Evolutionary conservation across 2,113 vertebrate species (phyloP), one percentile per base, ranked within the genome.

Genomic region (Aplodontia rufa): DNA sequence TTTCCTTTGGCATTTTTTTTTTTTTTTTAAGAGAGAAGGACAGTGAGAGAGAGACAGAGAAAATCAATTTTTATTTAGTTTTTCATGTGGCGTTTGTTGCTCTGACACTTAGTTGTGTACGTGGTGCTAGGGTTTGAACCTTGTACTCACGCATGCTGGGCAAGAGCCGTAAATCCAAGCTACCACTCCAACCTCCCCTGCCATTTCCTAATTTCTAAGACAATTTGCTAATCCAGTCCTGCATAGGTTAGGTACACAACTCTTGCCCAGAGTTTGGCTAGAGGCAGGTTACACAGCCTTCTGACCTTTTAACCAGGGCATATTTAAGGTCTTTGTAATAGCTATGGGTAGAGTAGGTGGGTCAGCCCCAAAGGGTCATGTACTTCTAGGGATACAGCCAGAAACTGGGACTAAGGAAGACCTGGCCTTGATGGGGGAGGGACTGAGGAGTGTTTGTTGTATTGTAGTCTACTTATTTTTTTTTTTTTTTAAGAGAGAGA

Each of bases 131-230:
- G n/a, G n/a, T n/a, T n/a, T n/a, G n/a, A n/a, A n/a, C n/a, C n/a
- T n/a, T n/a, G n/a, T n/a, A n/a, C n/a, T n/a, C n/a, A n/a, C n/a
- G n/a, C n/a, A n/a, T n/a, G n/a, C n/a, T n/a, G n/a, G n/a, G n/a
- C n/a, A n/a, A n/a, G n/a, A n/a, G n/a, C n/a, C n/a, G n/a, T n/a
- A n/a, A n/a, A n/a, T n/a, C n/a, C n/a, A n/a, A n/a, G n/a, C n/a
- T n/a, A n/a, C n/a, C n/a, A n/a, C n/a, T n/a, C n/a, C n/a, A n/a
- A n/a, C n/a, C n/a, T n/a, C n/a, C n/a, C n/a, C n/a, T n/a, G n/a
- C 35, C 64, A 45, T 91, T 90, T 95, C 76, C 76, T 26, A 60
- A 92, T 35, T 40, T 93, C 42, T 47, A 37, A 32, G 76, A 75
- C 32, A 62, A 14, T 68, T 91, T 69, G 37, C 69, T 75, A 2